Conservation (phyloP, 2,888 invertebrate species). For the Drosophila peninsularis region DNA sequence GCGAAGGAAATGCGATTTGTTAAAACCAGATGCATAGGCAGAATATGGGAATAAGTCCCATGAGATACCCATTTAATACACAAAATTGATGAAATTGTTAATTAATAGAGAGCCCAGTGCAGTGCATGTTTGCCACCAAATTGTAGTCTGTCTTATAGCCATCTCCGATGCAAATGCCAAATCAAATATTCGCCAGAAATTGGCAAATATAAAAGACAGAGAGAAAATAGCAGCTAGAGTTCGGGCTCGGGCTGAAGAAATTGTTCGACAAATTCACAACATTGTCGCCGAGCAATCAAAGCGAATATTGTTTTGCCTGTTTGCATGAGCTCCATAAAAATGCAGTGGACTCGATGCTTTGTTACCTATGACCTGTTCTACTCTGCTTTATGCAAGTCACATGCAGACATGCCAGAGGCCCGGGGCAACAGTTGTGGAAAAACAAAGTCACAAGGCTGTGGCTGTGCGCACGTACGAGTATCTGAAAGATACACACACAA, state of each 20-base stretch:
- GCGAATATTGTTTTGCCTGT: conserved; percentile 31
- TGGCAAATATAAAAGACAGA: neutral
- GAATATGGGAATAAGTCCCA: neutral
- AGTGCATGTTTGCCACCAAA: neutral
- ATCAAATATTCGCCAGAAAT: conserved; percentile 15
- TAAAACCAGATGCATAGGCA: conserved; percentile 3
- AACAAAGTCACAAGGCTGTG: conserved; percentile 51
- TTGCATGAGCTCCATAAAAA: conserved; percentile 32
- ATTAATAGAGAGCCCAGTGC: neutral
- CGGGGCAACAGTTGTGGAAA: conserved; percentile 29
- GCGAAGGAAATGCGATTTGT: neutral
- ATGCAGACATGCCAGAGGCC: conserved; percentile 3
- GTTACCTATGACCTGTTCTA: conserved; percentile 49
- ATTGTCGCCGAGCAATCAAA: conserved; percentile 38
- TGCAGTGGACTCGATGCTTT: conserved; percentile 34
- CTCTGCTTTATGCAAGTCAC: conserved; percentile 38
- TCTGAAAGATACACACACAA: conserved; percentile 67
- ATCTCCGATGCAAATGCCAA: conserved; percentile 1
- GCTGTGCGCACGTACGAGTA: conserved; percentile 52
- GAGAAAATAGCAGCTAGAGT: neutral
- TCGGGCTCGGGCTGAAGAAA: neutral
- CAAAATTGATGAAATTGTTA: conserved; percentile 1
- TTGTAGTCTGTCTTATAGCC: neutral
- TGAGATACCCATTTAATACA: neutral
- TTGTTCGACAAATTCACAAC: conserved; percentile 21